Evolutionary conservation across 2,888 invertebrate species (phyloP).

Genomic region (Panorpa germanica): DNA sequence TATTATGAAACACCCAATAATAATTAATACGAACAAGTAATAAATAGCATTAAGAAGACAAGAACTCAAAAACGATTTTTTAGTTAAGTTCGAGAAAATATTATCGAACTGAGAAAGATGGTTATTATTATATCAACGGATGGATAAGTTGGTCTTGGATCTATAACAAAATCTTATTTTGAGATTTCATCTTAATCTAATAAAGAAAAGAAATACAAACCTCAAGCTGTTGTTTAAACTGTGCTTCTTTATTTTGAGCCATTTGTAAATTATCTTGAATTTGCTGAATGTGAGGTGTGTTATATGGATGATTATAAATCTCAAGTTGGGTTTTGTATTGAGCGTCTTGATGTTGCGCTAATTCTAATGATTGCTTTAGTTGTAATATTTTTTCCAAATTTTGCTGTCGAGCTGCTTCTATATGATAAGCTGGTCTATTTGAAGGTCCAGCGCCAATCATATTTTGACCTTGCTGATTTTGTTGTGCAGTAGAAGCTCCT

Average conservation of each 20-base stretch:
- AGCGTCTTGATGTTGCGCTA: slow-evolving; percentile 58
- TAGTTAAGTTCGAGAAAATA: too few relatives aligned
- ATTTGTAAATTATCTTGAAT: slow-evolving; percentile 9
- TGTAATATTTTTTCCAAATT: slow-evolving; percentile 59
- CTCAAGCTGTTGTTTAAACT: slow-evolving; percentile 12
- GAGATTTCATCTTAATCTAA: too few relatives aligned
- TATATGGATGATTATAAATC: too few relatives aligned
- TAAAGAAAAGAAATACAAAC: slow-evolving; percentile 15
- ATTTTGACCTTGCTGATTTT: slow-evolving; percentile 17
- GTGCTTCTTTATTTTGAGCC: not conserved
- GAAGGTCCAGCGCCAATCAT: slow-evolving; percentile 24
- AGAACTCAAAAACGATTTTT: too few relatives aligned
- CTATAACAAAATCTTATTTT: too few relatives aligned
- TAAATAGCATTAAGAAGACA: too few relatives aligned
- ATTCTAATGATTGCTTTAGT: slow-evolving; percentile 57
- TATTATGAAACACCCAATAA: too few relatives aligned
- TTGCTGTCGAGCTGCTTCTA: slow-evolving; percentile 57
- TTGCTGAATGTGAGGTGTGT: too few relatives aligned
- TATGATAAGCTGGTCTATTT: slow-evolving; percentile 30
- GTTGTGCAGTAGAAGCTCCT: slow-evolving; percentile 15
- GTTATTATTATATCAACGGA: too few relatives aligned
- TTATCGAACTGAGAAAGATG: too few relatives aligned
- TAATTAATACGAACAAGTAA: too few relatives aligned
- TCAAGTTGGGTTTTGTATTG: slow-evolving; percentile 64
- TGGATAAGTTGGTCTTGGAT: too few relatives aligned